Evolutionary conservation across 2,113 vertebrate species (phyloP).

Genomic region (Lycocorax pyrrhopterus): DNA sequence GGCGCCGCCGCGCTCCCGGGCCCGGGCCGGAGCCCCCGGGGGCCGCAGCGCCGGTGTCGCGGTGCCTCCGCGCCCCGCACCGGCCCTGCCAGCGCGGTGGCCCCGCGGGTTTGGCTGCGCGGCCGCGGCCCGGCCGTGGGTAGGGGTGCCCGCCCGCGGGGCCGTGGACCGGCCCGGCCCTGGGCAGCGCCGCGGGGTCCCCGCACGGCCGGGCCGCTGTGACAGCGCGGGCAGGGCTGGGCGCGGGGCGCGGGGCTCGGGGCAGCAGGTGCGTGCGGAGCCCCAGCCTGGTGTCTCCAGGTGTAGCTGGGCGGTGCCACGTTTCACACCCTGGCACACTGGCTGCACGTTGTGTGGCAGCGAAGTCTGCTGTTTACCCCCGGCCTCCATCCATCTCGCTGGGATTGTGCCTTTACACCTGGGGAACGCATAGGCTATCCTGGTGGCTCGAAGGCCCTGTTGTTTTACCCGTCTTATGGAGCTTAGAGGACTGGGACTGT

Average conservation of each 20-base stretch:
- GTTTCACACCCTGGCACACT: neutral
- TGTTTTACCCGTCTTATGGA: fast-evolving
- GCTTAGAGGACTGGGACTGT: too few species aligned
- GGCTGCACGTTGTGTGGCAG: neutral
- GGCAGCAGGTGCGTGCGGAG: neutral
- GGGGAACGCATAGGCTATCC: neutral
- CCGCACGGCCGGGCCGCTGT: neutral
- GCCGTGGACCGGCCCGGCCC: neutral
- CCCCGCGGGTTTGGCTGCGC: too few species aligned
- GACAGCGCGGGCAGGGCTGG: neutral
- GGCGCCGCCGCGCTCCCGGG: too few species aligned
- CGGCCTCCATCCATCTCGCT: fast-evolving
- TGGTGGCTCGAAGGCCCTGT: neutral
- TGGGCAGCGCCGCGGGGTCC: neutral
- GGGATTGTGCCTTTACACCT: fast-evolving
- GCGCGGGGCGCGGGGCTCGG: neutral
- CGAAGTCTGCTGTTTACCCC: neutral
- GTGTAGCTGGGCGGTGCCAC: neutral
- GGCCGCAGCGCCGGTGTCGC: too few species aligned
- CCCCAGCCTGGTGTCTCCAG: neutral
- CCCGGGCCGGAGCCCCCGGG: too few species aligned
- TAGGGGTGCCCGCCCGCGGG: neutral
- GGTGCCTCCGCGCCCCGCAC: too few species aligned
- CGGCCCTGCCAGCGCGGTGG: too few species aligned
- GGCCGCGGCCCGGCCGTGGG: neutral